Base-by-base conservation (phyloP, 2,113 vertebrate genomes). In the Elachura formosa region DNA sequence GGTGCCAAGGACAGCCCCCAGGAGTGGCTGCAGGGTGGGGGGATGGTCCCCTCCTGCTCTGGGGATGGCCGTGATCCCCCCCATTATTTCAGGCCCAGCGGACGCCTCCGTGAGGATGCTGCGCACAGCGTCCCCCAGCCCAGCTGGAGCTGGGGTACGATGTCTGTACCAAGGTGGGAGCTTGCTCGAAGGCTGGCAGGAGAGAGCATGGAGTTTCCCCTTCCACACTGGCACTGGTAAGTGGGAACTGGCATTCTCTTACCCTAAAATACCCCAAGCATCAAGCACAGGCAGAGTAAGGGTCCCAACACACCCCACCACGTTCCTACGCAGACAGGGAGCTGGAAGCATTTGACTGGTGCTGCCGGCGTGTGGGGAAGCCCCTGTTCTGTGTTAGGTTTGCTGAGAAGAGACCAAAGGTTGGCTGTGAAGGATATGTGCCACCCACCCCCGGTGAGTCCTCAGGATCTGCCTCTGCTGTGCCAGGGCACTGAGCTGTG, bases 181-280 rank as follows among this genome's bases (percentile, higher is more conserved):
- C 36, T 90, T 96, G 34, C 94, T 96, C 0, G 94, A 94, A 43
- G 96, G 95, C 26, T 96, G 96, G 96, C 95, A 96, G 85, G 96
- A 96, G 88, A 93, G 94, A 41, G 2, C 4, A 4, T 96, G 96
- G 94, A 96, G 29, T 33, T 33, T 6, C 13, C 79, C 79, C 34
- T 54, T 61, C 68, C 67, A 5, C 2, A 0, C 19, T 4, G 0
- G 11, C 0, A 0, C 76, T 10, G 90, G 96, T 96, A 38, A 86
- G 85, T 1, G 8, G 33, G 8, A 48, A 31, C 13, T 4, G 0
- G 6, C 0, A 0, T 40, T 61, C 16, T 31, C 49, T 75, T 0
- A 0, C 36, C 46, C 71, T 61, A 10, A 56, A 84, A 41, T 7
- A n/a, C 6, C 40, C 52, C 2, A 2, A 62, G n/a, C 24, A 73